These are phyloP conservation scores for Argyresthia albistria DNA, from an alignment of 2,888 invertebrate genomes.

Conservation along the genomic window DNA sequence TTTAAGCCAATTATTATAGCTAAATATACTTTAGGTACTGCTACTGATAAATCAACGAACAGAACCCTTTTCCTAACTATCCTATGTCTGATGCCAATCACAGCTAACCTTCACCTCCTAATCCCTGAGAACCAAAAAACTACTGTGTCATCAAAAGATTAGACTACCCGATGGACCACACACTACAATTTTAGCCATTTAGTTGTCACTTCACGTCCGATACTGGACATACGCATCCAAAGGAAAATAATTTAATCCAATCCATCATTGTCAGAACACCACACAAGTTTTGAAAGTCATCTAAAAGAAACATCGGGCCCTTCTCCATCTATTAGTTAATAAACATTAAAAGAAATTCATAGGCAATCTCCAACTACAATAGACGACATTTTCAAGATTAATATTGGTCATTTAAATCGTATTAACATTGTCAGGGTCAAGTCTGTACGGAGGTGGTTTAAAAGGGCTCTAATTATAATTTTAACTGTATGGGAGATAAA, in stretches of 20 bases:
- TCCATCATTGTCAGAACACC: slow-evolving; percentile 31
- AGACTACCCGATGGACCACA: slow-evolving; percentile 13
- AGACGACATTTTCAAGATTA: slow-evolving; percentile 53
- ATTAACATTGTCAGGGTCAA: slow-evolving; percentile 42
- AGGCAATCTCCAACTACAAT: slow-evolving; percentile 40
- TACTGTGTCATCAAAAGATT: neutral
- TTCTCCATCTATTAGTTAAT: slow-evolving; percentile 10
- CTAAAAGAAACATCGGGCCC: slow-evolving; percentile 8
- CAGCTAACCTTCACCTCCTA: neutral
- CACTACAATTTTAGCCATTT: slow-evolving; percentile 10
- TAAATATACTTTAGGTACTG: no score
- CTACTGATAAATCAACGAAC: no score
- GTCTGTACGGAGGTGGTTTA: slow-evolving; percentile 15
- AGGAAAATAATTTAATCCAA: slow-evolving; percentile 26
- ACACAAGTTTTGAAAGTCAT: slow-evolving; percentile 28
- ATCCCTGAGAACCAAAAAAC: neutral
- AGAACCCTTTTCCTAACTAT: neutral
- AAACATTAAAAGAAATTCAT: slow-evolving; percentile 26
- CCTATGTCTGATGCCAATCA: neutral
- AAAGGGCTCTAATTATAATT: slow-evolving; percentile 66
- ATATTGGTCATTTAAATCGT: slow-evolving; percentile 55
- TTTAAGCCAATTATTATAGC: no score
- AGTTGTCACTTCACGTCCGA: slow-evolving; percentile 5
- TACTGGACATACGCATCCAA: slow-evolving; percentile 12
- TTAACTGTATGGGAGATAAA: slow-evolving; percentile 65